These are phyloP conservation scores for Tinea pellionella DNA, from an alignment of 2,888 invertebrate genomes.

Conservation along the genomic window DNA sequence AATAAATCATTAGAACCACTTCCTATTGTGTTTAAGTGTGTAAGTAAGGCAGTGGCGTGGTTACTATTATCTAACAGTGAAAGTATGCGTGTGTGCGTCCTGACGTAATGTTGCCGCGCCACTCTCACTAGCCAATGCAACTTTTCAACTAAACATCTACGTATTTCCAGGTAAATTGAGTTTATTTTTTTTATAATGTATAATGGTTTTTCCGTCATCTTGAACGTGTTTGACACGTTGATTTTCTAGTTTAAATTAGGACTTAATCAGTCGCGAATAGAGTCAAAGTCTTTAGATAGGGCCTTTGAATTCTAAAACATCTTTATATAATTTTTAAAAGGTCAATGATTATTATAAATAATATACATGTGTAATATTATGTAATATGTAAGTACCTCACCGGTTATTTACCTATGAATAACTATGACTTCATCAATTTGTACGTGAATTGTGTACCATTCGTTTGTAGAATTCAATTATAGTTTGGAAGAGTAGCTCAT, in stretches of 20 bases:
- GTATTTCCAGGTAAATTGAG: conserved; percentile 42
- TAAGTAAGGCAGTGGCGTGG: conserved; percentile 60
- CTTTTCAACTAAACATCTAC: conserved; percentile 42
- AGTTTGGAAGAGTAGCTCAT: no score
- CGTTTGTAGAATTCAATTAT: no score
- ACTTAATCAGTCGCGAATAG: not conserved
- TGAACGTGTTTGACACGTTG: not conserved
- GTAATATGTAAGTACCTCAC: not conserved
- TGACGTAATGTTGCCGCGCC: conserved; percentile 44
- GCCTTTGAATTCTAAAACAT: not conserved
- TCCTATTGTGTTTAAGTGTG: conserved; percentile 59
- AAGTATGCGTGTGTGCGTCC: conserved; percentile 60
- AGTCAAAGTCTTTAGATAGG: conserved; percentile 20
- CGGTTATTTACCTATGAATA: not conserved
- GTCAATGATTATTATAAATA: not conserved
- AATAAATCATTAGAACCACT: conserved; percentile 35
- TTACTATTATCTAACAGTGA: conserved; percentile 64
- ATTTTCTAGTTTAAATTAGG: not conserved
- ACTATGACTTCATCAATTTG: not conserved
- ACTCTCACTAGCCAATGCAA: conserved; percentile 34
- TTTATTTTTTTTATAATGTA: conserved; percentile 26
- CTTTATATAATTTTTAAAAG: not conserved
- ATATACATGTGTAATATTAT: not conserved
- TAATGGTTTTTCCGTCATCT: not conserved
- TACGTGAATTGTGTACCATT: no score